A percentile compares a stretch with the other conserved stretches of the same genome.
These are phyloP conservation scores for Himantopus leucocephalus DNA, from an alignment of 2,113 vertebrate genomes.

Conservation along the genomic window DNA sequence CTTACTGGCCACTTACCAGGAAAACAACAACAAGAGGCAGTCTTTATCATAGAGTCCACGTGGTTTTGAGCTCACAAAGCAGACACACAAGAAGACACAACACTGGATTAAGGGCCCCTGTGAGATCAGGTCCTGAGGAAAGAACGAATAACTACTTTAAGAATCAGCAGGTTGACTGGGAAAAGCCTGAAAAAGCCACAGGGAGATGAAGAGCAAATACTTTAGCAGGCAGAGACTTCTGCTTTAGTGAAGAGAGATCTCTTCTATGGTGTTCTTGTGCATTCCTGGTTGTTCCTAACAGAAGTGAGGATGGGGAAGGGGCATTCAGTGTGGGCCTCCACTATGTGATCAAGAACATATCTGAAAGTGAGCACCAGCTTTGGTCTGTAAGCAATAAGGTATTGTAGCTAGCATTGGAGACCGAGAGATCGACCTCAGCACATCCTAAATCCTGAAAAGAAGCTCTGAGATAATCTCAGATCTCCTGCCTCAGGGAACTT, in stretches of 20 bases:
- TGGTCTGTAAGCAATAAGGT: not conserved
- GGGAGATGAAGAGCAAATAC: not conserved
- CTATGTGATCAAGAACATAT: not conserved
- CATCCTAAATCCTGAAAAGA: not conserved
- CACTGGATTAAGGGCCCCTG: not conserved
- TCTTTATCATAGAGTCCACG: not conserved
- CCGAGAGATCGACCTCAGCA: not conserved
- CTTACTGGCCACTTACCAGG: not conserved
- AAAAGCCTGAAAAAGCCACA: not conserved
- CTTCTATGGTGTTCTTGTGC: not conserved
- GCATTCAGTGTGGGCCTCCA: accelerated
- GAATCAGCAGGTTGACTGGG: not conserved
- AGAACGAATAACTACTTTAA: not conserved
- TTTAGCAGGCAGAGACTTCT: not conserved
- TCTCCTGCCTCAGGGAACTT: not conserved
- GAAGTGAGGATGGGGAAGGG: not conserved
- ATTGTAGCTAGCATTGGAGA: not conserved
- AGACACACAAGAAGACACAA: not conserved
- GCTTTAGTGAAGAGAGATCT: not conserved
- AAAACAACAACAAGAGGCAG: not conserved
- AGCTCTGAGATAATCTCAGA: not conserved
- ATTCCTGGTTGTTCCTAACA: not conserved
- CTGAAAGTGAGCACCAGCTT: not conserved
- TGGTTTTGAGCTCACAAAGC: not conserved
- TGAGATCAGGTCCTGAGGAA: not conserved